Conservation (phyloP, 2,888 invertebrate genomes). For the Orthosia incerta region DNA sequence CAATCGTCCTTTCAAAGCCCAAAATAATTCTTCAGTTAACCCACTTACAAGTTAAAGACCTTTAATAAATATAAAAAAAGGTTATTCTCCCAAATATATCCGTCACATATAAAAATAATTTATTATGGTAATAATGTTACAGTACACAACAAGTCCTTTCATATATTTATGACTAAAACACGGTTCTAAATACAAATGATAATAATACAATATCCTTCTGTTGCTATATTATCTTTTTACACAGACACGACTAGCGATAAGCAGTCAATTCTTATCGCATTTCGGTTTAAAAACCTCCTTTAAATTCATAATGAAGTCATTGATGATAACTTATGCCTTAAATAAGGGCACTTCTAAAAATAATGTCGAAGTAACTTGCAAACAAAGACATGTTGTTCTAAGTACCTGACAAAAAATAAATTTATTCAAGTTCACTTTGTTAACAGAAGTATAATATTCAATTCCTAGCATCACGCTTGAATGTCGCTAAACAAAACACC, state of each 20-base stretch:
- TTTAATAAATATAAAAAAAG: neutral
- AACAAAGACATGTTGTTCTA: neutral
- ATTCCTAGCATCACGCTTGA: neutral
- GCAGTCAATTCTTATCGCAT: constrained; percentile 23
- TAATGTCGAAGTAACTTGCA: neutral
- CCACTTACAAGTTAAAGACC: constrained; percentile 1
- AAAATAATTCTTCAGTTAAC: constrained; percentile 28
- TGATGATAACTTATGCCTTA: neutral
- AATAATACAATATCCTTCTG: constrained; percentile 17
- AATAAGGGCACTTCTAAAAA: neutral
- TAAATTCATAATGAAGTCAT: constrained; percentile 6
- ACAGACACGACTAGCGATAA: constrained; percentile 24
- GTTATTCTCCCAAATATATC: constrained; percentile 16
- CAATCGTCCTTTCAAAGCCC: constrained; percentile 15
- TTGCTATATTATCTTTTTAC: neutral
- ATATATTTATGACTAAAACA: constrained; percentile 13
- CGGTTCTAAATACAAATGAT: constrained; percentile 1
- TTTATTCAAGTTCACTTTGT: neutral
- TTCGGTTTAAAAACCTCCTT: neutral
- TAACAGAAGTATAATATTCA: neutral
- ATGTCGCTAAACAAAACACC: too few relatives aligned
- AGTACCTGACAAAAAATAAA: neutral
- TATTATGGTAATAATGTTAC: neutral
- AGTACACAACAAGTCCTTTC: neutral
- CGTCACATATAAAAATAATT: neutral